Evolutionary conservation across 23 tunicate species (phyloP), one percentile per base, ranked within the genome.

Genomic region (Styela clava): DNA sequence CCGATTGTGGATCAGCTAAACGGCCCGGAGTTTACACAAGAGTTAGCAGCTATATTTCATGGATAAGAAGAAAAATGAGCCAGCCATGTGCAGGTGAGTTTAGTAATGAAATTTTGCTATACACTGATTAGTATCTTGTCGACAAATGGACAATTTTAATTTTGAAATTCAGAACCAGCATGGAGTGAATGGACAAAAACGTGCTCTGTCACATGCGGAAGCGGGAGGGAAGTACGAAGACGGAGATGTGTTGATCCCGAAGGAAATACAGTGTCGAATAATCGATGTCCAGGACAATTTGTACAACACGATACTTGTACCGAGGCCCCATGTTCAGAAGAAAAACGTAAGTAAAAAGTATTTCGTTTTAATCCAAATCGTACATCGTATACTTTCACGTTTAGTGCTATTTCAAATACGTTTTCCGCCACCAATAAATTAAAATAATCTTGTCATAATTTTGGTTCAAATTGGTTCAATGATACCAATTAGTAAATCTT

Each of bases 11-110:
- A 16, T 26, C 71, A 26, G 71, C 71, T 7, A 65, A 16, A 16
- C 5, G 31, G 7, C 71, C 71, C 9, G 71, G 71, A 26, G 71
- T 65, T 26, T 65, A 65, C 71, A 65, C 71, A 65, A 28, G 31
- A 25, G 71, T 65, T 26, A 25, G 31, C 16, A 65, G 31, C 30
- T 65, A 65, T 16, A 28, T 65, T 65, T 5, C 7, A 5, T 65
- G 71, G 71, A 65, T 65, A 26, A 5, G 16, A 65, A 28, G 31
- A 25, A 65, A 26, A 65, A 65, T 65, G 71, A 65, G 7, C 9
- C 7, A 65, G 16, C 31, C 71, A 12, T 44, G 56, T 44, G 56
- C 12, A 5, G 56, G 56, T 44, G 12, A 44, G 56, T 44, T 7
- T 44, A 12, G n/a, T n/a, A n/a, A n/a, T n/a, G n/a, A n/a, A n/a